Evolutionary conservation across 2,113 vertebrate species (phyloP), one percentile per base, ranked within the genome.

Genomic region (Bombycilla garrulus): DNA sequence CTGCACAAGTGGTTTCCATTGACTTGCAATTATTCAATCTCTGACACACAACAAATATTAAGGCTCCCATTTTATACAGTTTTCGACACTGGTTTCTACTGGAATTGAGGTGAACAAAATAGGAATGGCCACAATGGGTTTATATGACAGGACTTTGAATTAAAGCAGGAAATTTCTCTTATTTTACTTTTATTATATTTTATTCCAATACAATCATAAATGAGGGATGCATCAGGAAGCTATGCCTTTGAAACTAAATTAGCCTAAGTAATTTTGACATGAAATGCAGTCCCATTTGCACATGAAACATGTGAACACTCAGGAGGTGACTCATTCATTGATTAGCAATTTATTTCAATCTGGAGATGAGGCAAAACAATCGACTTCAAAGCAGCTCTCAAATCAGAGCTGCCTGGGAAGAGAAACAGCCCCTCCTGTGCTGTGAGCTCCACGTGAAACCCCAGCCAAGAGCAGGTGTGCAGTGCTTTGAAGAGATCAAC

Each of bases 331-430:
- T 91, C 15, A 61, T 57, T 36, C 53, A 76, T 72, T 60, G 66
- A 92, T 89, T 38, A 76, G n/a, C 2, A 4, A 1, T 36, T 64
- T 87, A 42, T 74, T 74, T 58, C 17, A 29, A 79, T 56, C 84
- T 62, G 57, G 57, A 19, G 51, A 33, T 4, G 40, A 93, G 48
- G 36, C 54, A 66, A 79, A 95, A 69, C 11, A 22, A 38, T 87
- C 5, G 11, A 81, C 78, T 91, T 96, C 84, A 94, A 92, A 93
- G 89, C 50, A 94, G 58, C 61, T 60, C 74, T 57, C 69, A 82
- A n/a, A 72, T 50, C 72, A 92, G 83, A 93, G 42, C 65, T 9
- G 18, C 58, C 48, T 22, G 20, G 36, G 74, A 92, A 85, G 62
- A 87, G 28, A 67, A 91, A 53, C 73, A 91, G 78, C 81, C 31